Conservation (phyloP, 2,888 invertebrate genomes). For the Melieria crassipennis region DNA sequence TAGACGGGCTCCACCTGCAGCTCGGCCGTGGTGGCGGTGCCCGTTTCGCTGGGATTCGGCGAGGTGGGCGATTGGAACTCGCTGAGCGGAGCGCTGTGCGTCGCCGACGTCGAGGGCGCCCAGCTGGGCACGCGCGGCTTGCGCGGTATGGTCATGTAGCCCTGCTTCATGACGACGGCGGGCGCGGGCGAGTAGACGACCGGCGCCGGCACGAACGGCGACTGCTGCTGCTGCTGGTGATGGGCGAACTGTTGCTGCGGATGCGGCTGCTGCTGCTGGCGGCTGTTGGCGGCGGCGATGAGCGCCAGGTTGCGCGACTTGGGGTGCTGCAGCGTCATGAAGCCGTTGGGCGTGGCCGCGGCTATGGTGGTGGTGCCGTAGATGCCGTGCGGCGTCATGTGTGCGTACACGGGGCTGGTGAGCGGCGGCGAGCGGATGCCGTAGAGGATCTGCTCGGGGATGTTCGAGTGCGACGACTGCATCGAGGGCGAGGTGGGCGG, state of each 20-base stretch:
- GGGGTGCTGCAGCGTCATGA: slow-evolving; percentile 84
- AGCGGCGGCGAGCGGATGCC: slow-evolving; percentile 62
- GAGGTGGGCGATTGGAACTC: slow-evolving; percentile 58
- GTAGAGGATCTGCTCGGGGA: slow-evolving; percentile 67
- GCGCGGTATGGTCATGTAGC: slow-evolving; percentile 87
- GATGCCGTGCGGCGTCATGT: slow-evolving; percentile 65
- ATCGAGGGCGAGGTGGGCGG: slow-evolving; percentile 80
- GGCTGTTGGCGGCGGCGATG: slow-evolving; percentile 59
- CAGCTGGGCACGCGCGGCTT: slow-evolving; percentile 85
- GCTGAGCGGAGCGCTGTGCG: slow-evolving; percentile 42
- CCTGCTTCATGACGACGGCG: slow-evolving; percentile 71
- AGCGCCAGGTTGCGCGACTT: slow-evolving; percentile 64
- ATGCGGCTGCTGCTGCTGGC: slow-evolving; percentile 69
- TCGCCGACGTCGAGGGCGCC: slow-evolving; percentile 72
- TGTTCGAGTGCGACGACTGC: slow-evolving; percentile 81
- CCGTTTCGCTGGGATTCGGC: slow-evolving; percentile 65
- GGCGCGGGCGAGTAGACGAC: slow-evolving; percentile 71
- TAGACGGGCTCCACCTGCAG: slow-evolving; percentile 83
- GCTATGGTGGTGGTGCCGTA: slow-evolving; percentile 71
- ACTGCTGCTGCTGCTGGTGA: slow-evolving; percentile 70
- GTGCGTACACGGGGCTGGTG: slow-evolving; percentile 72
- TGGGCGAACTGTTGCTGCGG: slow-evolving; percentile 65
- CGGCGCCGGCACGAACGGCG: slow-evolving; percentile 78
- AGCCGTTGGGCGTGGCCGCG: slow-evolving; percentile 69
- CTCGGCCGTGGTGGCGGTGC: slow-evolving; percentile 64